phyloP scores from a whole-genome alignment of 1,140 invertebrate species.

The Danaus melanippus region DNA sequence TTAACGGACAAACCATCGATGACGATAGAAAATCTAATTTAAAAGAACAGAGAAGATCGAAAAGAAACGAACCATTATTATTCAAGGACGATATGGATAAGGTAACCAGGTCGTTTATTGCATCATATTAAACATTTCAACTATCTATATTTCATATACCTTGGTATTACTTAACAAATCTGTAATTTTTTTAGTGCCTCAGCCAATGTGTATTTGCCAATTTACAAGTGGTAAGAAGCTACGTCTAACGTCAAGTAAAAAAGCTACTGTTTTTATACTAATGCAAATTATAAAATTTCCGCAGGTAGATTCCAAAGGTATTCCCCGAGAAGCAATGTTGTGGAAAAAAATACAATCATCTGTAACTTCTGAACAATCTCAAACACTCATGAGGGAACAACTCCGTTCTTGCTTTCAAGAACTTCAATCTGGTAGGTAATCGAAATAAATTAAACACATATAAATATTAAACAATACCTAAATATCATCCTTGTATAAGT shows the following conservation, averaged over 20 bases:
- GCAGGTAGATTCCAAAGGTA: conserved; percentile 54
- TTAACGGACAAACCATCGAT: conserved; percentile 9
- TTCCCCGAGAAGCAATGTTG: conserved; percentile 50
- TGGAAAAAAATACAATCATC: conserved; percentile 53
- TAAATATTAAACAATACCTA: no score
- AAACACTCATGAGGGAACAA: conserved; percentile 41
- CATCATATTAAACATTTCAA: no score
- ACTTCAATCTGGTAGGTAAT: conserved; percentile 56
- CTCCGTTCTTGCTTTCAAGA: conserved; percentile 54
- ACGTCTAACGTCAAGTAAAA: conserved; percentile 1
- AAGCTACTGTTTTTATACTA: not conserved
- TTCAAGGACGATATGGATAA: conserved; percentile 40
- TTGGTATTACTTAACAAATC: conserved; percentile 3
- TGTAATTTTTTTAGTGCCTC: conserved; percentile 49
- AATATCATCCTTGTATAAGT: no score
- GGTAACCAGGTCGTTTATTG: conserved; percentile 23
- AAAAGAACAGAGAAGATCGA: conserved; percentile 30
- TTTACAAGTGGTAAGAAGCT: conserved; percentile 52
- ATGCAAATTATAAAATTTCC: conserved; percentile 6
- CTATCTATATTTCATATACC: not conserved
- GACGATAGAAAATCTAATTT: not conserved
- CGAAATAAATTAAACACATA: no score
- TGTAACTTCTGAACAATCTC: conserved; percentile 52
- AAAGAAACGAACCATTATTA: conserved; percentile 35
- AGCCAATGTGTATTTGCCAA: conserved; percentile 63